Conservation (phyloP, 1,140 invertebrate genomes). For the Steinernema khuongi region DNA sequence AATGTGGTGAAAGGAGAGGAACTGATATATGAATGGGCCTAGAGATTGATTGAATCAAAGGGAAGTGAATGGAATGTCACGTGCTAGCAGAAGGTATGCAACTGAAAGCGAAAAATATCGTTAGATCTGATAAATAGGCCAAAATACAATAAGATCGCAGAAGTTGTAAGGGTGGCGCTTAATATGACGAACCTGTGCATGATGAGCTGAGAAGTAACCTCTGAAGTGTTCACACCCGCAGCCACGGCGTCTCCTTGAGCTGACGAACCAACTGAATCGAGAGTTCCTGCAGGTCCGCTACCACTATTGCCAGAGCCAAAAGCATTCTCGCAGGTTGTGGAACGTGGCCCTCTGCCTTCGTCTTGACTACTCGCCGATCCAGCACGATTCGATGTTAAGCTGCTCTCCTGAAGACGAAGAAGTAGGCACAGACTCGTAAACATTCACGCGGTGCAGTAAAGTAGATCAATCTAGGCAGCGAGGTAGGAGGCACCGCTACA, state of each 20-base stretch:
- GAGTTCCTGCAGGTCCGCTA: background rate
- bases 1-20: too few relatives aligned
- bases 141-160: too few relatives aligned
- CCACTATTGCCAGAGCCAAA: background rate
- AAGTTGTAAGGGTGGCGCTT: background rate
- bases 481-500: too few relatives aligned
- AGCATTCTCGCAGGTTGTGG: background rate
- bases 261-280: background rate
- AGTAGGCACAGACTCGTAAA: too few relatives aligned
- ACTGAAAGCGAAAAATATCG: too few relatives aligned
- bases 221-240: background rate
- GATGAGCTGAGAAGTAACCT: slow-evolving; percentile 29
- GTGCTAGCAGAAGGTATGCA: too few relatives aligned
- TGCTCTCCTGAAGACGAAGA: background rate
- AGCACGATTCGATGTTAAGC: background rate
- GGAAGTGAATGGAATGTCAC: too few relatives aligned
- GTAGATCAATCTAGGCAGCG: too few relatives aligned
- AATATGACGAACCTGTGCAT: slow-evolving; percentile 27
- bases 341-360: background rate
- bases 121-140: too few relatives aligned
- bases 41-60: too few relatives aligned
- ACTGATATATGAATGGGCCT: too few relatives aligned
- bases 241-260: background rate
- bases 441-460: too few relatives aligned
- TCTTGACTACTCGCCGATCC: background rate